phyloP scores from a whole-genome alignment of 2,888 invertebrate species.

The Carpatolechia fugitivella region DNA sequence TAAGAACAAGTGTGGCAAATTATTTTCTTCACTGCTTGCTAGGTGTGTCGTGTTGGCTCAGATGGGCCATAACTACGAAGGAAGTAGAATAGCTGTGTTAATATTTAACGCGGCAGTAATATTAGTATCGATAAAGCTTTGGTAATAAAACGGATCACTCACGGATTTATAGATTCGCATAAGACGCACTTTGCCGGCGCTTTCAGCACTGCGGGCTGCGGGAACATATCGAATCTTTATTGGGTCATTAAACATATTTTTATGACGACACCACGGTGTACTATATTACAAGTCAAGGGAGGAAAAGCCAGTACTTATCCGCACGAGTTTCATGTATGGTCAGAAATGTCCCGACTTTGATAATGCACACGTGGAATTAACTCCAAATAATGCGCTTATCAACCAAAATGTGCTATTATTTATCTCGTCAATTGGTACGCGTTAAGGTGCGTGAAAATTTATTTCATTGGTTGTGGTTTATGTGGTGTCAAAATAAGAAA shows the following conservation, averaged over 20 bases:
- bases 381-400: conserved; percentile 38
- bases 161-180: conserved; percentile 56
- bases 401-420: conserved; percentile 35
- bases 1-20: neutral
- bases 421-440: conserved; percentile 10
- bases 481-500: neutral
- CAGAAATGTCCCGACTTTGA: conserved; percentile 63
- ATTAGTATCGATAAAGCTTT: conserved; percentile 52
- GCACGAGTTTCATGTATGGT: conserved; percentile 52
- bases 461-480: conserved; percentile 7
- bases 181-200: conserved; percentile 45
- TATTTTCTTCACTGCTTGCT: conserved; percentile 14
- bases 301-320: conserved; percentile 34
- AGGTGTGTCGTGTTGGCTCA: conserved; percentile 4
- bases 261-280: conserved; percentile 70
- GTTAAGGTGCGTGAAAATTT: neutral
- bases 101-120: conserved; percentile 49
- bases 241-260: conserved; percentile 77
- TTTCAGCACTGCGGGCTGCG: conserved; percentile 56
- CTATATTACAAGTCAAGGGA: conserved; percentile 43
- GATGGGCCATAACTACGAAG: neutral
- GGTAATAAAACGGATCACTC: conserved; percentile 62
- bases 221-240: conserved; percentile 72
- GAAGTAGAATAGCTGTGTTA: conserved; percentile 24
- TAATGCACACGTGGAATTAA: conserved; percentile 43